These are phyloP conservation scores for Xanthia icteritia DNA, from an alignment of 2,888 invertebrate species.

Conservation along the genomic window DNA sequence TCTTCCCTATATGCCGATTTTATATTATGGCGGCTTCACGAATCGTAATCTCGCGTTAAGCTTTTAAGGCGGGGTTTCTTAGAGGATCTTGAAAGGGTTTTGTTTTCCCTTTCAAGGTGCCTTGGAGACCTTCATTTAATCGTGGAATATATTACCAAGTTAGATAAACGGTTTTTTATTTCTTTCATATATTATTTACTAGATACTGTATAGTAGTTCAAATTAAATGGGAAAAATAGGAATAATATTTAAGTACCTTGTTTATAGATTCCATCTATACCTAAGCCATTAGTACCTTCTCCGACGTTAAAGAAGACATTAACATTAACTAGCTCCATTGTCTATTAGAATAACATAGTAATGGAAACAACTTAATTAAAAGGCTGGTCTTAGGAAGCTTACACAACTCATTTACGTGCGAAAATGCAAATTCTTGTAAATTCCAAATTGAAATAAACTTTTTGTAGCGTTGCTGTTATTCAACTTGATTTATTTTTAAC, in stretches of 20 bases:
- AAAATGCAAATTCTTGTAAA: constrained; percentile 41
- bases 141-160: constrained; percentile 31
- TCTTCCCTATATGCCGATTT: constrained; percentile 17
- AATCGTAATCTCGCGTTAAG: constrained; percentile 31
- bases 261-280: neutral
- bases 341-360: constrained; percentile 24
- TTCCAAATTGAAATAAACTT: constrained; percentile 54
- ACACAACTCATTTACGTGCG: constrained; percentile 38
- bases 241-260: neutral
- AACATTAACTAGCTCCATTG: constrained; percentile 29
- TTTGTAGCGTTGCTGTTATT: constrained; percentile 60
- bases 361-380: constrained; percentile 53
- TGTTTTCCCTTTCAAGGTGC: constrained; percentile 32
- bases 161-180: constrained; percentile 17
- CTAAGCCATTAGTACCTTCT: constrained; percentile 4
- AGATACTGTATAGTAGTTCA: neutral
- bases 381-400: constrained; percentile 8
- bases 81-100: constrained; percentile 35
- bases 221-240: neutral
- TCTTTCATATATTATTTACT: neutral
- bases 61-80: constrained; percentile 24
- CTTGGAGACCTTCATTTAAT: constrained; percentile 24
- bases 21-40: neutral
- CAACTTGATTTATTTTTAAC: constrained; percentile 72
- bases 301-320: constrained; percentile 20